Evolutionary conservation across 2,888 invertebrate genomes (phyloP).

Genomic region (Helleia helle): DNA sequence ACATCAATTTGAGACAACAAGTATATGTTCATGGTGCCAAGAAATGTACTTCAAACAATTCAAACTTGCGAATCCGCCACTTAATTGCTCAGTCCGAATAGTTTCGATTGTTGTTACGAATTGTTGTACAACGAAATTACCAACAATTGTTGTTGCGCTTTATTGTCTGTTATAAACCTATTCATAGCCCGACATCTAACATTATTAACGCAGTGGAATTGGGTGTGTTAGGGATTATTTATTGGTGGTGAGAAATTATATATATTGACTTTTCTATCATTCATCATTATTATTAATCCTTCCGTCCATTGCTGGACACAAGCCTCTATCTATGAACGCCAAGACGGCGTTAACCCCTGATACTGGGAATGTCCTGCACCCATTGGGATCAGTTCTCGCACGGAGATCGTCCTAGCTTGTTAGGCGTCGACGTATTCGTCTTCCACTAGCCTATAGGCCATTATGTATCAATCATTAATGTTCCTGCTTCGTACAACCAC

Average conservation of each 20-base stretch:
- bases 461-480: too few species aligned
- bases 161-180: neutral
- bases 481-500: too few species aligned
- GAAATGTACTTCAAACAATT: neutral
- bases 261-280: too few species aligned
- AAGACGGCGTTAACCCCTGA: too few species aligned
- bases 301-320: too few species aligned
- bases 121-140: neutral
- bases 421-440: too few species aligned
- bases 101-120: slow-evolving; percentile 5
- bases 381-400: too few species aligned
- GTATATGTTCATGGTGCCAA: neutral
- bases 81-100: slow-evolving; percentile 3
- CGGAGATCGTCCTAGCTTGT: too few species aligned
- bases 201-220: slow-evolving; percentile 31
- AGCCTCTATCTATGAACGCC: too few species aligned
- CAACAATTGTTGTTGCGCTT: slow-evolving; percentile 10
- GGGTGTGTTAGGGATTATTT: slow-evolving; percentile 19
- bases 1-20: slow-evolving; percentile 25
- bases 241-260: slow-evolving; percentile 1
- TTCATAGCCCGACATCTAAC: neutral
- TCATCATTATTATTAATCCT: too few species aligned
- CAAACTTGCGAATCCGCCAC: slow-evolving; percentile 4
- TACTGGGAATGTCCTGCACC: too few species aligned
- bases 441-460: too few species aligned